Evolutionary conservation across 2,888 invertebrate species (phyloP).

Genomic region (Volucella inanis): DNA sequence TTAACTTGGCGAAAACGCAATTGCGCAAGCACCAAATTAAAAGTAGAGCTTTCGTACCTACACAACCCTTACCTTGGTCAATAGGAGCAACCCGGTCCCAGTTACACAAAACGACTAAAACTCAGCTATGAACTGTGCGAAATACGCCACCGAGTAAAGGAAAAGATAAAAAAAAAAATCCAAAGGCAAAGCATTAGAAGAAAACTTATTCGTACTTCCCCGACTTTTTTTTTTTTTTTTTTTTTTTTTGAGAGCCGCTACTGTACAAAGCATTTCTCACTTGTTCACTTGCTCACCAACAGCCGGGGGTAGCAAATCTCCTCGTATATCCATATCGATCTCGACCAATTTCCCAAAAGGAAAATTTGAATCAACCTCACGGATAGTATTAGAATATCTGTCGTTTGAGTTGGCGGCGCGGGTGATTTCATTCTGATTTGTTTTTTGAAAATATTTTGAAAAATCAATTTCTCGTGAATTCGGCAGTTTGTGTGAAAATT

Average conservation of each 20-base stretch:
- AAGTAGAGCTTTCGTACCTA: constrained; percentile 45
- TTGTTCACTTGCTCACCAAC: constrained; percentile 63
- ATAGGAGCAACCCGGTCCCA: constrained; percentile 25
- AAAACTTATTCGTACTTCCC: constrained; percentile 35
- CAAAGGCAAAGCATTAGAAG: constrained; percentile 32
- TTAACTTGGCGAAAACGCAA: constrained; percentile 52
- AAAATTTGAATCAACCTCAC: constrained; percentile 19
- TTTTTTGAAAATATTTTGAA: constrained; percentile 7
- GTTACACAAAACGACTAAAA: neutral
- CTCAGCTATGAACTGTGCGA: neutral
- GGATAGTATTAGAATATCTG: constrained; percentile 41
- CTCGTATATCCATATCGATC: constrained; percentile 40
- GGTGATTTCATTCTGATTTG: constrained; percentile 26
- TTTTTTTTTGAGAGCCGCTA: neutral
- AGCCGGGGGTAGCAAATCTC: constrained; percentile 51
- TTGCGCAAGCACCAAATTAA: constrained; percentile 48
- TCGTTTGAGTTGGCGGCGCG: constrained; percentile 44
- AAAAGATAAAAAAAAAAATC: constrained; percentile 6
- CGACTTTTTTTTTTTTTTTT: constrained; percentile 8
- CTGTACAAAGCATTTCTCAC: constrained; percentile 20
- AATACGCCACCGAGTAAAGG: constrained; percentile 1
- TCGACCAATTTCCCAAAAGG: constrained; percentile 39
- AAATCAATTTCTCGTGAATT: constrained; percentile 8
- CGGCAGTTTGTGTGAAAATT: constrained; percentile 9
- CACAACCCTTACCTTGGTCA: constrained; percentile 53